These are phyloP conservation scores for Ceyx cyanopectus DNA, from an alignment of 2,113 vertebrate genomes.

Conservation along the genomic window DNA sequence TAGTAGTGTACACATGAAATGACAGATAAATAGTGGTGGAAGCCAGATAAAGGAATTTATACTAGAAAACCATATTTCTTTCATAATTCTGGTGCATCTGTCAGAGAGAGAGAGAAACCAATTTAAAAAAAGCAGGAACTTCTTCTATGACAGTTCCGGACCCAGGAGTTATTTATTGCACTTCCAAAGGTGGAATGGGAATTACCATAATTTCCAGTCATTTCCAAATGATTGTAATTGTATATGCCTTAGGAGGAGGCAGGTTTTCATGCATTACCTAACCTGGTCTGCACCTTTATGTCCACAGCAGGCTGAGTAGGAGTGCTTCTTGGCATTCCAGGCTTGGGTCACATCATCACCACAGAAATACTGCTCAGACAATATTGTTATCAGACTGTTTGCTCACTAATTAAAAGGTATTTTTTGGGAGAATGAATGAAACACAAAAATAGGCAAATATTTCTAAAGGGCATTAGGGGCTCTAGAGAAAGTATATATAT, in stretches of 20 bases:
- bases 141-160: background rate
- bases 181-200: background rate
- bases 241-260: background rate
- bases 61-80: background rate
- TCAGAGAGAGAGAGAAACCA: background rate
- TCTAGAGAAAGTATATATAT: background rate
- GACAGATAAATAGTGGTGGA: background rate
- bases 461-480: background rate
- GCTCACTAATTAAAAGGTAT: background rate
- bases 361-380: background rate
- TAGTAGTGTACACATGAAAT: background rate
- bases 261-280: background rate
- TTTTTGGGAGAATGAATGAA: background rate
- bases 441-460: background rate
- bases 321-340: background rate
- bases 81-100: background rate
- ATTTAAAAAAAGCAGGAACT: background rate
- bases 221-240: background rate
- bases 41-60: background rate
- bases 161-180: fast-evolving
- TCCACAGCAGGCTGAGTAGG: background rate
- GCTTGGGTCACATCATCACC: background rate
- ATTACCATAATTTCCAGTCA: background rate
- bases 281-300: background rate
- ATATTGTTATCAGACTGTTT: background rate